These are phyloP conservation scores for Chaetophractus vellerosus DNA, from an alignment of 2,797 vertebrate species.

Conservation along the genomic window DNA sequence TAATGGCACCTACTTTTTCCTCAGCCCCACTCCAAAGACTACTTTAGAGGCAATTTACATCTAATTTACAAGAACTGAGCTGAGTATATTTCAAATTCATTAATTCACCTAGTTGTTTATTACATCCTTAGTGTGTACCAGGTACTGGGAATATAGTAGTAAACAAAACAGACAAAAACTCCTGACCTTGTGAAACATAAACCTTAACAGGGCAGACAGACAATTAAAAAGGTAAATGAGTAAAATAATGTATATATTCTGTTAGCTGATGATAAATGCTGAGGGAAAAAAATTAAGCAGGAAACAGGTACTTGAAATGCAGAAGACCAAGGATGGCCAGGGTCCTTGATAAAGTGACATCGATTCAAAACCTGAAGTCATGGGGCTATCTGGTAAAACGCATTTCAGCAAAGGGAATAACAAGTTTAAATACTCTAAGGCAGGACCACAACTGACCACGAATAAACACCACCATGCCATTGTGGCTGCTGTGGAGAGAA, in stretches of 20 bases:
- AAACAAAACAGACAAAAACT: not conserved
- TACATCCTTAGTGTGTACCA: not conserved
- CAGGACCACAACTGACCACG: fast-evolving
- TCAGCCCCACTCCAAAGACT: not conserved
- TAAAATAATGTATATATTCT: not conserved
- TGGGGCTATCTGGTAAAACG: no score
- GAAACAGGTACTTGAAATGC: not conserved
- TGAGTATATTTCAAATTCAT: constrained; percentile 36
- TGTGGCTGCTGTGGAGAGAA: not conserved
- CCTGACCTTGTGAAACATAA: not conserved
- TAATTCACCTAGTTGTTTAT: constrained; percentile 57
- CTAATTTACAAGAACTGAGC: not conserved
- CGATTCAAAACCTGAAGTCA: not conserved
- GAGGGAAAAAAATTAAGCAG: not conserved
- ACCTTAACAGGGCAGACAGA: not conserved
- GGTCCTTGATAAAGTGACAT: not conserved
- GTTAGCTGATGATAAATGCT: not conserved
- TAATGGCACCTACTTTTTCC: not conserved
- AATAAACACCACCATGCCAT: not conserved
- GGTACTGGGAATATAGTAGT: not conserved
- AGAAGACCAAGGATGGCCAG: not conserved
- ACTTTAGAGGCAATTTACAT: constrained; percentile 11
- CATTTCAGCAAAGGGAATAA: not conserved
- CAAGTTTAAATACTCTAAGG: not conserved
- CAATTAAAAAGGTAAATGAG: not conserved